Conservation (phyloP, 2,113 vertebrate genomes). For the Phycodurus eques region DNA sequence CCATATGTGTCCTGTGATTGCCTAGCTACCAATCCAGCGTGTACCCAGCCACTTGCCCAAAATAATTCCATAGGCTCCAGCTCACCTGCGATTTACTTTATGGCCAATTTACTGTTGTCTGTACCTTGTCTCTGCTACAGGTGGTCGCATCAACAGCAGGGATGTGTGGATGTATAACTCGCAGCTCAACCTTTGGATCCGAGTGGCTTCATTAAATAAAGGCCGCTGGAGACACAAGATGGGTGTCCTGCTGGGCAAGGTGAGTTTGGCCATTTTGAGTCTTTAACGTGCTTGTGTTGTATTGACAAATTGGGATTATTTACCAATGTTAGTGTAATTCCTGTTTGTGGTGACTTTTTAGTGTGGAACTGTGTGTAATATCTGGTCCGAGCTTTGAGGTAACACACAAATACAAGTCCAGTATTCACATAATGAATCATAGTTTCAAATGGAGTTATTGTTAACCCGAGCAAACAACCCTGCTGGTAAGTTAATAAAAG, state of each 20-base stretch:
- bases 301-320: neutral
- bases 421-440: neutral
- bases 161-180: constrained; percentile 99
- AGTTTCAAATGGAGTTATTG: neutral
- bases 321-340: neutral
- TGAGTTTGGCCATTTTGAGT: constrained; percentile 58
- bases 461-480: neutral
- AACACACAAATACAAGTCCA: neutral
- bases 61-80: too few relatives aligned
- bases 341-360: too few relatives aligned
- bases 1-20: neutral
- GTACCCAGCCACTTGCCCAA: too few relatives aligned
- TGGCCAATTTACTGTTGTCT: too few relatives aligned
- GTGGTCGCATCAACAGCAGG: constrained; percentile 94
- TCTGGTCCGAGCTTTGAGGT: neutral
- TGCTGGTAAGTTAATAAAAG: neutral
- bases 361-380: too few relatives aligned
- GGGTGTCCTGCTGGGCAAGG: constrained; percentile 96
- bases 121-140: constrained; percentile 59
- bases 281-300: neutral
- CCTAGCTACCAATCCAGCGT: too few relatives aligned
- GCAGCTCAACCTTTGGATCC: constrained; percentile 97
- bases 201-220: constrained; percentile 96
- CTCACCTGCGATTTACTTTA: neutral
- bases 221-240: constrained; percentile 99